A percentile compares a stretch with the other conserved stretches of the same genome.
These are phyloP conservation scores for Lordiphosa clarofinis DNA, from an alignment of 1,140 invertebrate genomes.

Conservation along the genomic window DNA sequence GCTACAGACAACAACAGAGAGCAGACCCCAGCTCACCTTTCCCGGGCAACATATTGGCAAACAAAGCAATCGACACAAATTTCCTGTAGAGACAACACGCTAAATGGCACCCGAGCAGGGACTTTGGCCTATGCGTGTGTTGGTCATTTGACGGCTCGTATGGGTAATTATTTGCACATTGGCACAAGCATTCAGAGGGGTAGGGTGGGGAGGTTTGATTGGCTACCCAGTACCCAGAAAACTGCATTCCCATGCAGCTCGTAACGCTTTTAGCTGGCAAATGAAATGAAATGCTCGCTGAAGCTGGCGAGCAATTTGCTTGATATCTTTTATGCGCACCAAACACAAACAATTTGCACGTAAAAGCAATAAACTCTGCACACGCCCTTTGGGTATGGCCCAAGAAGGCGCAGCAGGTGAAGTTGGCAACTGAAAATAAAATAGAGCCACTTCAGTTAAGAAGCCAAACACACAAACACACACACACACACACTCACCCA, in stretches of 20 bases:
- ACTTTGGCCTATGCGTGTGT: slow-evolving; percentile 5
- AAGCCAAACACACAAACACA: slow-evolving; percentile 15
- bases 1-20: slow-evolving; percentile 9
- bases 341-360: slow-evolving; percentile 73
- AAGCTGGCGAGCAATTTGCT: slow-evolving; percentile 61
- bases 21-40: slow-evolving; percentile 19
- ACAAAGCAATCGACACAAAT: slow-evolving; percentile 40
- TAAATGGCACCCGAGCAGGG: neutral
- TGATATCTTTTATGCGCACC: slow-evolving; percentile 60
- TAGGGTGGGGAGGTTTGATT: slow-evolving; percentile 45
- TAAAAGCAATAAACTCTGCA: slow-evolving; percentile 67
- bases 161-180: slow-evolving; percentile 70
- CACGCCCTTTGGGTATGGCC: slow-evolving; percentile 41
- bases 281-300: slow-evolving; percentile 54
- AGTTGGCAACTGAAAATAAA: slow-evolving; percentile 48
- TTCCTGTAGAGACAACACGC: slow-evolving; percentile 17
- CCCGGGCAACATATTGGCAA: slow-evolving; percentile 42
- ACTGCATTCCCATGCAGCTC: slow-evolving; percentile 39
- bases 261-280: slow-evolving; percentile 46
- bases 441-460: slow-evolving; percentile 37
- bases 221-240: slow-evolving; percentile 26
- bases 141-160: slow-evolving; percentile 67
- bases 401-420: slow-evolving; percentile 8
- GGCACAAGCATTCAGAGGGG: slow-evolving; percentile 13
- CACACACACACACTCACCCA: slow-evolving; percentile 19